Base-by-base conservation (phyloP, 2,888 invertebrate species). In the Tholera decimalis region DNA sequence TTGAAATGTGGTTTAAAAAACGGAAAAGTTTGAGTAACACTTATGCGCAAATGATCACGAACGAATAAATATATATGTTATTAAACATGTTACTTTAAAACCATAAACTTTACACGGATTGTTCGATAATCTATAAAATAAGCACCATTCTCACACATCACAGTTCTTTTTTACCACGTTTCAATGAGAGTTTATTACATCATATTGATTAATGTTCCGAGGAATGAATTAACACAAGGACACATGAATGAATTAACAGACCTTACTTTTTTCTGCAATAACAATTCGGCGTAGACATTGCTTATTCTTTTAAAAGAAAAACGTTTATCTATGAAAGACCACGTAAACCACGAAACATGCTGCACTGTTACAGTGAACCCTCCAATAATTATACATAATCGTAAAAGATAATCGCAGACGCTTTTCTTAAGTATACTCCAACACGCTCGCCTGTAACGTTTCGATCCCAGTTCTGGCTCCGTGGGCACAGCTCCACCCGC, bases 401-500 rank as follows among this genome's bases (percentile, higher is more conserved):
- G 41, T 46, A 41, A 41, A 58, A 35, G 11, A 26, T 30, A 57
- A 55, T 71, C 75, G 37, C 41, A 35, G 59, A 24, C 60, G 61
- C 39, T 35, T 28, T 18, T 28, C 35, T 35, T 59, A 68, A 71
- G 75, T 71, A 55, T 13, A 46, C 44, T 43, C 60, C 20, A 51
- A 51, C 75, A 75, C 59, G 75, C 75, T 68, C 60, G 37, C 47
- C 35, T 51, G n/a, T 46, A 55, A 50, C 55, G 5, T 46, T 30
- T 39, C 43, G 60, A 53, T 58, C 63, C 63, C 63, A 51, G 18
- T 37, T 37, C 35, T 35, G 61, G 68, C 50, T 37, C 50, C 64
- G 28, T 49, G 44, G 55, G 28, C 39, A 65, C 26, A 73, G 72
- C 82, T 75, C 75, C 68, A 70, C 68, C 70, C 77, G 69, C 62